These are phyloP conservation scores for Anoplopoma fimbria DNA, from an alignment of 2,113 vertebrate species.

Conservation along the genomic window DNA sequence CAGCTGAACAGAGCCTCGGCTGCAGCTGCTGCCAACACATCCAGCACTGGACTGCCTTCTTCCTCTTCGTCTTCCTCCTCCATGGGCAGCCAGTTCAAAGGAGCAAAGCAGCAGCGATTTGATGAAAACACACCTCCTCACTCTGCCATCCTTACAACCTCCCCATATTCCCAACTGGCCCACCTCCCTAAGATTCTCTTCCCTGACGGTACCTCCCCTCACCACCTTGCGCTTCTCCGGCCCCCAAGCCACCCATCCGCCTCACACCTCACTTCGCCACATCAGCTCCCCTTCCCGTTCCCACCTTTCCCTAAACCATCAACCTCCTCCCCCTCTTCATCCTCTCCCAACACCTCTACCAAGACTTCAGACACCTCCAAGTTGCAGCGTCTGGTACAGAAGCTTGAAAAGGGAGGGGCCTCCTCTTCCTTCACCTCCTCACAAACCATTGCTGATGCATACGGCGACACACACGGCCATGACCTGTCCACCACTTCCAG, in stretches of 20 bases:
- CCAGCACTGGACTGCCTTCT: slow-evolving; percentile 73
- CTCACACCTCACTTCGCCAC: slow-evolving; percentile 79
- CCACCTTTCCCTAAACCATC: slow-evolving; percentile 88
- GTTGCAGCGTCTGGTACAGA: slow-evolving; percentile 91
- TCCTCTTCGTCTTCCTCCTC: slow-evolving; percentile 81
- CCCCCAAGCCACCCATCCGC: slow-evolving; percentile 82
- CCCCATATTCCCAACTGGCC: slow-evolving; percentile 83
- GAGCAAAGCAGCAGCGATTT: slow-evolving; percentile 84
- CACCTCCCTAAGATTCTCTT: slow-evolving; percentile 87
- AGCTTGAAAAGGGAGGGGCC: slow-evolving; percentile 85
- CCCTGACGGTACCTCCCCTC: slow-evolving; percentile 80
- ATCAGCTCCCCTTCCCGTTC: slow-evolving; percentile 87
- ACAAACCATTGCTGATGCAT: slow-evolving; percentile 66
- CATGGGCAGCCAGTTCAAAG: slow-evolving; percentile 80
- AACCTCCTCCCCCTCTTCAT: slow-evolving; percentile 80
- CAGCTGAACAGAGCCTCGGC: slow-evolving; percentile 84
- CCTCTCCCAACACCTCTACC: slow-evolving; percentile 80
- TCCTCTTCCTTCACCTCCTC: slow-evolving; percentile 63
- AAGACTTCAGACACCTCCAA: slow-evolving; percentile 93
- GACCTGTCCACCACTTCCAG: slow-evolving; percentile 80
- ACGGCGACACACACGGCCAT: slow-evolving; percentile 64
- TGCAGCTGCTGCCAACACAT: slow-evolving; percentile 75
- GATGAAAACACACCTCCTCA: slow-evolving; percentile 88
- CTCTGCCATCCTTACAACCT: slow-evolving; percentile 75
- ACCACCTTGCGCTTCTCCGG: slow-evolving; percentile 88